These are phyloP conservation scores for Netta rufina DNA, from an alignment of 2,797 vertebrate genomes.

Conservation along the genomic window DNA sequence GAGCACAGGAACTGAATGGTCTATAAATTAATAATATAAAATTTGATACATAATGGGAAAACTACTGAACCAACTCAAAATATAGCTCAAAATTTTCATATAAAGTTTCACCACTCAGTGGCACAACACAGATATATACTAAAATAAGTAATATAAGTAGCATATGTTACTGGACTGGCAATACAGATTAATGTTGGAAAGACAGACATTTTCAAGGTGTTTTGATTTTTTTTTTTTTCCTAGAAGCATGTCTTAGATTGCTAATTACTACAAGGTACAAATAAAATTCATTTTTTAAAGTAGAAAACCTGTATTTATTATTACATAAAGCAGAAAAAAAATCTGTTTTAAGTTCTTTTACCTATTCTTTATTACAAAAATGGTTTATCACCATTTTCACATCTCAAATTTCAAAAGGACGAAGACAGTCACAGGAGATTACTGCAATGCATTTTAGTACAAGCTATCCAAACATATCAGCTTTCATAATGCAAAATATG, in stretches of 20 bases:
- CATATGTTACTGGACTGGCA: background rate
- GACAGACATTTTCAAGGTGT: background rate
- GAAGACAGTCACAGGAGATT: background rate
- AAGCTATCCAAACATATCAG: constrained; percentile 33
- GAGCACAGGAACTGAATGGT: background rate
- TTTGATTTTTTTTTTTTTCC: background rate
- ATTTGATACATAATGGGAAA: background rate
- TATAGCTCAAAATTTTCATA: background rate
- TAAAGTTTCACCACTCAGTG: background rate
- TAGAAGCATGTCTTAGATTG: background rate
- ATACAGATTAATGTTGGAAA: background rate
- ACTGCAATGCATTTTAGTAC: background rate
- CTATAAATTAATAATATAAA: background rate
- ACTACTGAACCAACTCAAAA: background rate
- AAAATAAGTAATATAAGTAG: background rate
- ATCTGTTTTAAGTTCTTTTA: background rate
- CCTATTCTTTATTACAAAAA: background rate
- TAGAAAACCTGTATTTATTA: background rate
- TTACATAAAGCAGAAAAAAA: background rate
- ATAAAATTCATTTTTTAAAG: background rate
- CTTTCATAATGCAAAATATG: background rate
- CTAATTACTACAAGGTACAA: background rate
- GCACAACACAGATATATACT: background rate
- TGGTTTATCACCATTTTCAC: background rate
- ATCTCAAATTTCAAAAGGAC: background rate